phyloP scores from a whole-genome alignment of 1,140 invertebrate species.

The Latrodectus geometricus region DNA sequence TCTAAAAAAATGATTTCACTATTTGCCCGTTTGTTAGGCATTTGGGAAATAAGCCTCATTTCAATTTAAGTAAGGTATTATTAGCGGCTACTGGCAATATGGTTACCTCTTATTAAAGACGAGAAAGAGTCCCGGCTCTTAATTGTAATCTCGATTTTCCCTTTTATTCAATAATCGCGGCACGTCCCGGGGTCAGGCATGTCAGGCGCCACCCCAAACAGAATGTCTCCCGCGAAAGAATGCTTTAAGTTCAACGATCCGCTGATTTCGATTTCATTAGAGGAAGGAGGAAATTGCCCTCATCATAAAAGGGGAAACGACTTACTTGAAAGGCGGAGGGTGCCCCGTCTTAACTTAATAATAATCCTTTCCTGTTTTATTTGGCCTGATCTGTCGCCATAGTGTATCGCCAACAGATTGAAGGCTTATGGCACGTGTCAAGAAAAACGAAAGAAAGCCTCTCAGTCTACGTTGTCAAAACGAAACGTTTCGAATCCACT shows the following conservation, averaged over 20 bases:
- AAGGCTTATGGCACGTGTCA: background rate
- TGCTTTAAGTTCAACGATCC: slow-evolving; percentile 24
- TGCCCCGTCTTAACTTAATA: background rate
- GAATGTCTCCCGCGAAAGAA: slow-evolving; percentile 27
- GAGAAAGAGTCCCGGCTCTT: too few species aligned
- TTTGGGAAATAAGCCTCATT: too few species aligned
- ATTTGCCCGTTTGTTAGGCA: too few species aligned
- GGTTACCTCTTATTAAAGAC: too few species aligned
- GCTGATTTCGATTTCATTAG: slow-evolving; percentile 40
- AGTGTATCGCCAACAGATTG: background rate
- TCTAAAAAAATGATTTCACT: too few species aligned
- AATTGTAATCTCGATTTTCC: too few species aligned
- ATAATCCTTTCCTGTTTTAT: background rate
- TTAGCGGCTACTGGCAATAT: too few species aligned
- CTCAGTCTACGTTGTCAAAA: background rate
- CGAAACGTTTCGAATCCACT: too few species aligned
- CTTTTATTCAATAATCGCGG: background rate
- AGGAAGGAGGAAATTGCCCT: slow-evolving; percentile 28
- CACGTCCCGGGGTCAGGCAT: background rate
- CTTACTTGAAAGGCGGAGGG: background rate
- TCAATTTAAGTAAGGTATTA: too few species aligned
- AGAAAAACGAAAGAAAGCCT: background rate
- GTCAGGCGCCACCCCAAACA: slow-evolving; percentile 47
- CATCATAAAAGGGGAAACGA: background rate
- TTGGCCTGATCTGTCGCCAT: background rate